These are phyloP conservation scores for Aurelia sp. DNA, from an alignment of 30 jellyfish, hydroid and myxozoan genomes.

Conservation along the genomic window DNA sequence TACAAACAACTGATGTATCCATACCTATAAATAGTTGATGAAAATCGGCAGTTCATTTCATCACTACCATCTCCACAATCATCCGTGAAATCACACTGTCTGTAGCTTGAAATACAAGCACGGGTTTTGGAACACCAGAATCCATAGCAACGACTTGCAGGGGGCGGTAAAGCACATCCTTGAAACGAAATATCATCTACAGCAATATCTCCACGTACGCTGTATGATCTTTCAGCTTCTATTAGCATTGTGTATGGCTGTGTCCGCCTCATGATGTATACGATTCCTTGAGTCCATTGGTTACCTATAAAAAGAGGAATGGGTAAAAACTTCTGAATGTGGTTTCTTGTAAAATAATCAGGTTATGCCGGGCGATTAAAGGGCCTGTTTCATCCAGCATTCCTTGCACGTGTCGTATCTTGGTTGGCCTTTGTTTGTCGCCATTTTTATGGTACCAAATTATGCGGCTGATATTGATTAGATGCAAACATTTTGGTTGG, in stretches of 20 bases:
- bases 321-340: too few species aligned
- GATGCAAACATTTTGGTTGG: too few species aligned
- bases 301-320: constrained; percentile 62
- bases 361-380: too few species aligned
- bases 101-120: constrained; percentile 78
- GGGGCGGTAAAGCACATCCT: constrained; percentile 92
- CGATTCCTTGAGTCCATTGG: constrained; percentile 89
- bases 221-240: constrained; percentile 89
- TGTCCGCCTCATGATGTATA: constrained; percentile 84
- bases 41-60: constrained; percentile 84
- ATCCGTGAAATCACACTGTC: constrained; percentile 92
- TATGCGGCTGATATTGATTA: too few species aligned
- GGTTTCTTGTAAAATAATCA: too few species aligned
- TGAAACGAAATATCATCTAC: constrained; percentile 88
- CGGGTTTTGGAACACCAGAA: constrained; percentile 80
- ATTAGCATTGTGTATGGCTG: constrained; percentile 75
- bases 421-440: too few species aligned
- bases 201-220: constrained; percentile 96
- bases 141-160: constrained; percentile 78
- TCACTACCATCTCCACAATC: constrained; percentile 98
- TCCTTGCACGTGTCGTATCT: too few species aligned
- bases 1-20: background rate
- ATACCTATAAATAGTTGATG: constrained; percentile 81
- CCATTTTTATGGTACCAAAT: too few species aligned
- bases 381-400: too few species aligned